Conservation (phyloP, 2,797 vertebrate genomes). For the Spondyliosoma cantharus region DNA sequence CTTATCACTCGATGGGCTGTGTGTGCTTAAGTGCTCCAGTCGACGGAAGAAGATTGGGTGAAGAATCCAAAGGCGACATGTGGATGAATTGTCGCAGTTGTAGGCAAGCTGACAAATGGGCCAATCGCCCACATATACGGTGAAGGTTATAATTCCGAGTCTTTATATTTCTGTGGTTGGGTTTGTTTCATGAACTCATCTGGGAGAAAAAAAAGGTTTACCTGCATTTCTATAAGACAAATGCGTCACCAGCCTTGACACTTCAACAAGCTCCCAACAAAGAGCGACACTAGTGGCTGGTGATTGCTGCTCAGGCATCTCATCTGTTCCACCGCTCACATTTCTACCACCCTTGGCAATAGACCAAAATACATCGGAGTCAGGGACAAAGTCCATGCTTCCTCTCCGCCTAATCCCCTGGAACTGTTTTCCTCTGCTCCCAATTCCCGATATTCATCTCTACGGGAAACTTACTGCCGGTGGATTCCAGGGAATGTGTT, state of each 20-base stretch:
- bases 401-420: constrained; percentile 43
- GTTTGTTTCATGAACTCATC: neutral
- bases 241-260: constrained; percentile 34
- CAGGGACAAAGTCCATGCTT: constrained; percentile 50
- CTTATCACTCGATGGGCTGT: constrained; percentile 19
- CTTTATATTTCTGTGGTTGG: constrained; percentile 7
- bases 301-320: constrained; percentile 39
- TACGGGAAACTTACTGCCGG: constrained; percentile 44
- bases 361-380: constrained; percentile 23
- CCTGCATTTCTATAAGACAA: constrained; percentile 14
- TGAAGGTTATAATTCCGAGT: neutral
- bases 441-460: constrained; percentile 52
- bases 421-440: constrained; percentile 39
- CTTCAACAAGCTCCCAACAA: constrained; percentile 46
- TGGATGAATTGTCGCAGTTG: constrained; percentile 1
- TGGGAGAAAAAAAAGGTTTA: constrained; percentile 2
- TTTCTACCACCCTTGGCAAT: constrained; percentile 49
- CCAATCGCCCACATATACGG: constrained; percentile 9
- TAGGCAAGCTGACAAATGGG: constrained; percentile 28
- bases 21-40: constrained; percentile 11
- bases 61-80: constrained; percentile 31
- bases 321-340: constrained; percentile 48
- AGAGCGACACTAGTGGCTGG: constrained; percentile 30
- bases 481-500: constrained; percentile 65
- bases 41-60: constrained; percentile 3